Conservation (phyloP, 2,797 vertebrate genomes). For the Acanthopagrus latus region DNA sequence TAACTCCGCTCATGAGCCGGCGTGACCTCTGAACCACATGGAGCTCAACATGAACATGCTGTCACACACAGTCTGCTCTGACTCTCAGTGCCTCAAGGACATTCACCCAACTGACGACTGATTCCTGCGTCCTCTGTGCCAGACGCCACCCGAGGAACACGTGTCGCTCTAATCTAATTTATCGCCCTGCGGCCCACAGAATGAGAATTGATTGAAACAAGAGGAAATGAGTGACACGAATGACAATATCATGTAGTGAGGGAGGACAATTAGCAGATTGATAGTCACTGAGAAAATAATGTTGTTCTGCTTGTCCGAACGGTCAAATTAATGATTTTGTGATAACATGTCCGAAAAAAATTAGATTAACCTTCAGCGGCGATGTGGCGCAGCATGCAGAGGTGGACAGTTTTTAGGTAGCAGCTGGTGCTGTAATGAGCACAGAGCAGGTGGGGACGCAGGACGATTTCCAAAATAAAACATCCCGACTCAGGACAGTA, state of each 20-base stretch:
- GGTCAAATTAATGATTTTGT: background rate
- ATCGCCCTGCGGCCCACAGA: background rate
- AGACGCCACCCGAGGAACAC: constrained; percentile 43
- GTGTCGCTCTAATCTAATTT: constrained; percentile 41
- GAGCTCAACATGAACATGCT: background rate
- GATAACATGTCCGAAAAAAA: background rate
- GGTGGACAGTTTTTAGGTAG: too few relatives aligned
- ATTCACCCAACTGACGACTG: constrained; percentile 14
- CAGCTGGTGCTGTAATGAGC: background rate
- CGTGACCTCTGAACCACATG: too few relatives aligned
- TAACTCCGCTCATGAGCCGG: background rate
- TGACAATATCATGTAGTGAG: constrained; percentile 26
- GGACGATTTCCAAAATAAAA: too few relatives aligned
- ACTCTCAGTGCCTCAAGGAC: constrained; percentile 5
- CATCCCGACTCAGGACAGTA: too few relatives aligned
- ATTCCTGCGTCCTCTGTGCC: constrained; percentile 23
- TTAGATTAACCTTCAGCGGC: constrained; percentile 16
- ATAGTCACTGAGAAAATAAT: constrained; percentile 7
- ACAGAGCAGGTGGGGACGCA: too few relatives aligned
- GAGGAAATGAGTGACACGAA: constrained; percentile 41
- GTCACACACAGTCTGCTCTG: constrained; percentile 1
- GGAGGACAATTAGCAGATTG: constrained; percentile 19
- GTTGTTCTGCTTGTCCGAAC: background rate
- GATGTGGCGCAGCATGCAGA: background rate
- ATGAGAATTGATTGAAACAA: constrained; percentile 39